These are phyloP conservation scores for Gasterosteus nipponicus DNA, from an alignment of 2,113 vertebrate genomes.

Conservation along the genomic window DNA sequence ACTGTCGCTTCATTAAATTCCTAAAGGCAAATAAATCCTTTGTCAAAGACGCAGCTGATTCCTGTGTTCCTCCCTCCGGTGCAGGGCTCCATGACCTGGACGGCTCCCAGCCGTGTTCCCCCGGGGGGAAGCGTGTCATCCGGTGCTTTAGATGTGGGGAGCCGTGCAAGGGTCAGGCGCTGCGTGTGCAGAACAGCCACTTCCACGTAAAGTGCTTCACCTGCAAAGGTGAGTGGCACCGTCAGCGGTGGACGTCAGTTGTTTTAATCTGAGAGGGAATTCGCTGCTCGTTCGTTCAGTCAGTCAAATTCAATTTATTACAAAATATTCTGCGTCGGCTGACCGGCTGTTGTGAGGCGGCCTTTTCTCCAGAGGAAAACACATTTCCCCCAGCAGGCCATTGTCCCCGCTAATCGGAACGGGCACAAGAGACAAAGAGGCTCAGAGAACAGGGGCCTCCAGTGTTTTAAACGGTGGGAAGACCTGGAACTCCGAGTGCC, in stretches of 20 bases:
- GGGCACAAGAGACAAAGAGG: constrained; percentile 66
- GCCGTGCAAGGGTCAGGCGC: constrained; percentile 92
- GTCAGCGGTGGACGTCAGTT: too few species aligned
- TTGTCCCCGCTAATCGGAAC: constrained; percentile 66
- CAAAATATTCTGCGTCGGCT: not conserved
- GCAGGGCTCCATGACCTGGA: constrained; percentile 87
- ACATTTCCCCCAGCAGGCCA: constrained; percentile 49
- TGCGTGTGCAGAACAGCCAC: constrained; percentile 92
- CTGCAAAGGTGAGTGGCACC: constrained; percentile 91
- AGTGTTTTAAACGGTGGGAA: constrained; percentile 12
- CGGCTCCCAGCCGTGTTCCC: constrained; percentile 69
- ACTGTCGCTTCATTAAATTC: not conserved
- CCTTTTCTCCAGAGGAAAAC: constrained; percentile 12
- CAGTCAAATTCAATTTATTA: constrained; percentile 13
- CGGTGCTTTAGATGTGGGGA: constrained; percentile 92
- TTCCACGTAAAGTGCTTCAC: constrained; percentile 98
- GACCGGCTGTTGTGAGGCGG: constrained; percentile 32
- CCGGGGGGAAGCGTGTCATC: constrained; percentile 85
- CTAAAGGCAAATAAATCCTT: not conserved
- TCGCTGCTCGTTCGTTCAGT: not conserved
- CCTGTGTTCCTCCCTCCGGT: constrained; percentile 5
- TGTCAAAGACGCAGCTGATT: not conserved
- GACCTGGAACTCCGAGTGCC: not conserved
- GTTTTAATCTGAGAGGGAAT: not conserved
- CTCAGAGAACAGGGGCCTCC: constrained; percentile 36